Conservation (phyloP, 2,113 vertebrate genomes). For the Sialia sialis region DNA sequence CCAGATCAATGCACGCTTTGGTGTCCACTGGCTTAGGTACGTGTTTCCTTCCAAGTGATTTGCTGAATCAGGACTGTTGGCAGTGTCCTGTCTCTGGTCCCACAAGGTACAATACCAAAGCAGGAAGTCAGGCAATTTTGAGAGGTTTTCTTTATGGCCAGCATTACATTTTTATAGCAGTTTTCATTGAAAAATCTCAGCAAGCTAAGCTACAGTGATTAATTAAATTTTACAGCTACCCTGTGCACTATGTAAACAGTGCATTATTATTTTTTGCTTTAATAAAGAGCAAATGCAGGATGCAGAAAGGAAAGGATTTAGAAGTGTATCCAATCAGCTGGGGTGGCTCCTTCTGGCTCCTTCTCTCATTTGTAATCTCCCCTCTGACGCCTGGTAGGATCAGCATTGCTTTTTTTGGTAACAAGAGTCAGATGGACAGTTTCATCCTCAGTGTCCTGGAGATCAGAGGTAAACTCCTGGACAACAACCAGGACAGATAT, state of each 20-base stretch:
- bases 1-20: background rate
- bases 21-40: background rate
- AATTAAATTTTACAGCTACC: slow-evolving; percentile 57
- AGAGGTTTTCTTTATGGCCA: slow-evolving; percentile 13
- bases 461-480: background rate
- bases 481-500: background rate
- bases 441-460: background rate
- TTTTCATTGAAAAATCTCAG: slow-evolving; percentile 41
- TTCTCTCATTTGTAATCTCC: slow-evolving; percentile 23
- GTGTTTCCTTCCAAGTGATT: background rate
- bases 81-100: background rate
- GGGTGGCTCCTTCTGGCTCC: background rate
- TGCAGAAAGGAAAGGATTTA: slow-evolving; percentile 17
- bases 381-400: background rate
- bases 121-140: slow-evolving; percentile 24
- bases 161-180: slow-evolving; percentile 1
- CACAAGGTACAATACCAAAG: background rate
- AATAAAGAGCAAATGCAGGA: background rate
- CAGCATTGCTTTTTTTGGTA: background rate
- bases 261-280: slow-evolving; percentile 32
- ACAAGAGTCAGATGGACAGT: slow-evolving; percentile 20
- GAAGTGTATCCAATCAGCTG: background rate
- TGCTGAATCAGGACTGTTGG: background rate
- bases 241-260: background rate
- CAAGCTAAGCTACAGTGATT: slow-evolving; percentile 24